These are phyloP conservation scores for Himalopsyche kuldschensis DNA, from an alignment of 2,888 invertebrate species.

Conservation along the genomic window DNA sequence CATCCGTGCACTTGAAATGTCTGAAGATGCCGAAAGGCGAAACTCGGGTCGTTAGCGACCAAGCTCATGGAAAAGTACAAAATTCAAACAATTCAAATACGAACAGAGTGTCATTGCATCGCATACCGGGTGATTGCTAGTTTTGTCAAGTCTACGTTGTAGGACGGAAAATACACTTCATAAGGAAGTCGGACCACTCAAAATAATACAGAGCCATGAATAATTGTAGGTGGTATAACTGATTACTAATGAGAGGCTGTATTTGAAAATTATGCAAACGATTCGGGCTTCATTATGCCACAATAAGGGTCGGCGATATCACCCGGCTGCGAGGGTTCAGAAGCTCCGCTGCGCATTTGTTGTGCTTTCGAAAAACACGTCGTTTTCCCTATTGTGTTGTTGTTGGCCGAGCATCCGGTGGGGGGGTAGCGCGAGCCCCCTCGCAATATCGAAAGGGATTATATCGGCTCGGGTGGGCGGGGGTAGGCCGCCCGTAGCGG, in stretches of 20 bases:
- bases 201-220: too few relatives aligned
- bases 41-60: too few relatives aligned
- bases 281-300: neutral
- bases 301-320: neutral
- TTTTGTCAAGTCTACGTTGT: too few relatives aligned
- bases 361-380: neutral
- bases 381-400: neutral
- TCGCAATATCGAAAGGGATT: neutral
- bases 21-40: too few relatives aligned
- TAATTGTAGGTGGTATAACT: neutral
- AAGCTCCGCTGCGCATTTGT: neutral
- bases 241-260: neutral
- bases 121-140: too few relatives aligned
- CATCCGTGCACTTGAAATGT: too few relatives aligned
- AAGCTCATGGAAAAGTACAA: too few relatives aligned
- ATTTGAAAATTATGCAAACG: neutral
- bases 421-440: neutral
- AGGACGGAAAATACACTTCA: too few relatives aligned
- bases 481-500: neutral
- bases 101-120: too few relatives aligned
- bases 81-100: too few relatives aligned
- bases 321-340: neutral
- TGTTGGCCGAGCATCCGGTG: neutral
- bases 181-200: too few relatives aligned
- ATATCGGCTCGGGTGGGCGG: neutral